A percentile compares a stretch with the other conserved stretches of the same genome.
Conservation (phyloP, 30 jellyfish, hydroid and myxozoan genomes). For the Calvadosia cruxmelitensis region DNA sequence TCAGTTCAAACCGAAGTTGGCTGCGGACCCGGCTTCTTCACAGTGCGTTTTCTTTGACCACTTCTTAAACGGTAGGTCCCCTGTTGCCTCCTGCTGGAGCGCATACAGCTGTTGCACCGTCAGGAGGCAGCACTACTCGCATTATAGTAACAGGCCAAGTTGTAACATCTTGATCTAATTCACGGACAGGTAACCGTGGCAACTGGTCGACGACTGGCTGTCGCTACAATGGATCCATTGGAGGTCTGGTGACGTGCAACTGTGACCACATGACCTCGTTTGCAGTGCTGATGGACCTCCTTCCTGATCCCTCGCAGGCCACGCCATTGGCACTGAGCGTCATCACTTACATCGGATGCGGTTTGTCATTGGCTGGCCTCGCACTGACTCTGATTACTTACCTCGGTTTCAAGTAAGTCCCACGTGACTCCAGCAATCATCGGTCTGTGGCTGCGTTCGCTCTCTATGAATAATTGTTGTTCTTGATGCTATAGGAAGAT, state of each 20-base stretch:
- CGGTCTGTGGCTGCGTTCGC: not conserved
- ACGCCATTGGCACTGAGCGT: not conserved
- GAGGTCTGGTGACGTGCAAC: not conserved
- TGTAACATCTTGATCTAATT: no score
- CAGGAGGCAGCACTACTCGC: no score
- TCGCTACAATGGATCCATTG: not conserved
- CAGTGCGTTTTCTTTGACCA: no score
- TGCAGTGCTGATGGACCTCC: not conserved
- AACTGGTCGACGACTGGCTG: not conserved
- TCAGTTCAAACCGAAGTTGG: not conserved
- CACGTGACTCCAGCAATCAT: not conserved
- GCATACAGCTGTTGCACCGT: no score
- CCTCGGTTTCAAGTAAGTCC: not conserved
- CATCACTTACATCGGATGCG: not conserved
- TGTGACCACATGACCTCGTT: not conserved
- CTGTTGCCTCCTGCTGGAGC: no score
- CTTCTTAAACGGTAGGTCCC: no score
- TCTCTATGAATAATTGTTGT: not conserved
- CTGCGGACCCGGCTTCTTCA: no score
- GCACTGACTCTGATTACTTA: not conserved
- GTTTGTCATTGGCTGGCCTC: constrained; percentile 1
- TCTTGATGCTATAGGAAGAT: not conserved
- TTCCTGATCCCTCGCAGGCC: not conserved
- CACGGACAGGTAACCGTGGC: not conserved
- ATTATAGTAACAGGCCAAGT: no score